phyloP scores from a whole-genome alignment of 2,113 vertebrate genomes.

The Pelvicachromis taeniatus region DNA sequence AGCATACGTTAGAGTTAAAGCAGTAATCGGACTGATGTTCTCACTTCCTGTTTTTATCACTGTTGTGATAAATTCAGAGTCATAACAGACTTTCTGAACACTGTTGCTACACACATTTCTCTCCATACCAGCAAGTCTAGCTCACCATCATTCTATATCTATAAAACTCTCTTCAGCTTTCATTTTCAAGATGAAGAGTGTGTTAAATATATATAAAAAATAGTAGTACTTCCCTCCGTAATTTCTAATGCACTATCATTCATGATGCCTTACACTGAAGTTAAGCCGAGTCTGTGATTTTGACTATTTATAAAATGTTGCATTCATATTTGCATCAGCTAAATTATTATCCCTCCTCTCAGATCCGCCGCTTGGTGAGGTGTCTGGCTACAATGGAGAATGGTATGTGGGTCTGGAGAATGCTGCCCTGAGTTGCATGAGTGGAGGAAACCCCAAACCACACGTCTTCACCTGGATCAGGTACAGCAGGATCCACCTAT shows the following conservation, averaged over 20 bases:
- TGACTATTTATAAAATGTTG: not conserved
- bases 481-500: slow-evolving; percentile 57
- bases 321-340: not conserved
- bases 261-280: fast-evolving
- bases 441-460: slow-evolving; percentile 81
- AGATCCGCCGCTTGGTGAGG: slow-evolving; percentile 67
- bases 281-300: not conserved
- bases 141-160: not conserved
- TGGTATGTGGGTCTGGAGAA: slow-evolving; percentile 63
- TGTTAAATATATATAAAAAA: not conserved
- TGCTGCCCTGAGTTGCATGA: slow-evolving; percentile 58
- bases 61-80: not conserved
- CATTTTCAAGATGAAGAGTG: not conserved
- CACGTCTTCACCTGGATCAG: slow-evolving; percentile 82
- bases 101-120: not conserved
- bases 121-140: not conserved
- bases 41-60: not conserved
- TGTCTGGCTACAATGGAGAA: slow-evolving; percentile 49
- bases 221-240: not conserved
- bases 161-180: not conserved
- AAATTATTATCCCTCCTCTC: not conserved
- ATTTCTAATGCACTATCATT: not conserved
- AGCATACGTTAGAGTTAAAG: not conserved
- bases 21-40: not conserved
- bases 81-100: not conserved